phyloP scores from a whole-genome alignment of 1,140 invertebrate species.

The Aporrectodea caliginosa region DNA sequence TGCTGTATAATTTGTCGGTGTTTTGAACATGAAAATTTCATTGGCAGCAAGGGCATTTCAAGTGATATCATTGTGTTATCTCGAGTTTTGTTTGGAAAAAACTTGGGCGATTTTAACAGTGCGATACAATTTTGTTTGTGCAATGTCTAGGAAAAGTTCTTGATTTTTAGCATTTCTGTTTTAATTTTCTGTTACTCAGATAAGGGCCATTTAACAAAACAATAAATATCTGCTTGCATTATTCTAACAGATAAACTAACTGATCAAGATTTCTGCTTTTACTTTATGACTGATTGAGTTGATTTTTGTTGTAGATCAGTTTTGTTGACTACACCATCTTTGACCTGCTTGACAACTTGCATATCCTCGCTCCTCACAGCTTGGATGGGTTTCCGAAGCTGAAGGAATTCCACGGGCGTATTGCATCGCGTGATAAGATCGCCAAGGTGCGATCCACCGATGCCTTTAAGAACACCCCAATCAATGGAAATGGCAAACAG shows the following conservation, averaged over 20 bases:
- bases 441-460: conserved; percentile 42
- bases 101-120: too few relatives aligned
- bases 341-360: conserved; percentile 57
- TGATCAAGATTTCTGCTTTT: neutral
- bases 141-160: too few relatives aligned
- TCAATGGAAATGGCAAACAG: conserved; percentile 52
- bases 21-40: neutral
- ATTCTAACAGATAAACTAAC: neutral
- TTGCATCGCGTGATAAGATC: conserved; percentile 39
- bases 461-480: conserved; percentile 35
- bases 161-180: too few relatives aligned
- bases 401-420: conserved; percentile 49
- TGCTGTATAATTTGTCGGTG: neutral
- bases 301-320: conserved; percentile 47
- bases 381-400: conserved; percentile 55
- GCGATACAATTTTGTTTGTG: too few relatives aligned
- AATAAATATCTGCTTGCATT: too few relatives aligned
- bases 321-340: conserved; percentile 59
- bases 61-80: too few relatives aligned
- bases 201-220: too few relatives aligned
- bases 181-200: too few relatives aligned
- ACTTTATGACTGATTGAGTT: neutral
- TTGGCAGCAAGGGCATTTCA: too few relatives aligned
- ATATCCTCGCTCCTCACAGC: conserved; percentile 50
- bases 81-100: too few relatives aligned